Conservation (phyloP, 2,888 invertebrate genomes). For the Cephus spinipes region DNA sequence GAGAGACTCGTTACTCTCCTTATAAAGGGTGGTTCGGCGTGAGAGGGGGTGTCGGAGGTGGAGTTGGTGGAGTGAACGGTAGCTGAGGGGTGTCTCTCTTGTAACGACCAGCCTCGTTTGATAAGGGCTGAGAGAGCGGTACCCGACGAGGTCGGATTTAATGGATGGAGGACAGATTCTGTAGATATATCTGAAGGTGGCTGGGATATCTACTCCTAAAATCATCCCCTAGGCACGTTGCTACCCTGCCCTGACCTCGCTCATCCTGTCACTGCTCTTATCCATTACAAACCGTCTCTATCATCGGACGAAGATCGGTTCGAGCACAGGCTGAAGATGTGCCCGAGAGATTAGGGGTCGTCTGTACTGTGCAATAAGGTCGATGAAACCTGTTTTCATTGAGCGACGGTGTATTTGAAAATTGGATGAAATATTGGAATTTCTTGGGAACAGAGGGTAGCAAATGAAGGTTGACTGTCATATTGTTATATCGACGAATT, state of each 20-base stretch:
- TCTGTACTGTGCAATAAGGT: background rate
- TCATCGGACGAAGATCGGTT: constrained; percentile 18
- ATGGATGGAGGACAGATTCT: constrained; percentile 59
- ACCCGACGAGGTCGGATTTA: constrained; percentile 50
- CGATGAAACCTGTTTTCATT: background rate
- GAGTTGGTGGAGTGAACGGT: background rate
- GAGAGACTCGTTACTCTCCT: background rate
- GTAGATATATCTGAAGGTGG: constrained; percentile 57
- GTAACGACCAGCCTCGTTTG: constrained; percentile 31
- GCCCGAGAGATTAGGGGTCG: background rate
- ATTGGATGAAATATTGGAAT: background rate
- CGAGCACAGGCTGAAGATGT: constrained; percentile 21
- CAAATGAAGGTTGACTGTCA: background rate
- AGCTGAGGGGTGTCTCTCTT: background rate
- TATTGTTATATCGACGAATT: constrained; percentile 49
- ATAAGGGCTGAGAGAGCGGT: constrained; percentile 40
- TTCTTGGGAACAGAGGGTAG: background rate
- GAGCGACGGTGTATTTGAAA: background rate
- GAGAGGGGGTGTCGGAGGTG: background rate
- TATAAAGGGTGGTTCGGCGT: background rate
- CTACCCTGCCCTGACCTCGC: constrained; percentile 21
- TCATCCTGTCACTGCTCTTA: background rate
- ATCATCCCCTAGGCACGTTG: constrained; percentile 59
- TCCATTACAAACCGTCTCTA: constrained; percentile 14
- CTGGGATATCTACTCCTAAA: constrained; percentile 52